Conservation (phyloP, 1,140 invertebrate species). For the Sipha flava region DNA sequence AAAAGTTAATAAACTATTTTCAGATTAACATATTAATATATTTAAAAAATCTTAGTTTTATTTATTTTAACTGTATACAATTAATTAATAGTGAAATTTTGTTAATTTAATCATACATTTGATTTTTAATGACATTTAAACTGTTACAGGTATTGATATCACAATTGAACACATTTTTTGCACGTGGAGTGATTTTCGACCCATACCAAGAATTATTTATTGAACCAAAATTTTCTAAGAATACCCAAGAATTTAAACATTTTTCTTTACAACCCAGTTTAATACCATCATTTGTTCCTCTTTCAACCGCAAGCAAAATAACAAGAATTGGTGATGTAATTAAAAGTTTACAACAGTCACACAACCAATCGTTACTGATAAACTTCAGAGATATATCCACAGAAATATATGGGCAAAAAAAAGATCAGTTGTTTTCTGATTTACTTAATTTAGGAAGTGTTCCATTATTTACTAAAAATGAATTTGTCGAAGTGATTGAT, state of each 20-base stretch:
- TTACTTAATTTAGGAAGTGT: neutral
- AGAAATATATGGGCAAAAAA: neutral
- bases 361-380: neutral
- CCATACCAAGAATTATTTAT: slow-evolving; percentile 1
- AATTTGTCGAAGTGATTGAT: neutral
- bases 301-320: slow-evolving; percentile 20
- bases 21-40: too few species aligned
- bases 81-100: too few species aligned
- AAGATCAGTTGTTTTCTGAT: neutral
- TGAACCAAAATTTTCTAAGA: neutral
- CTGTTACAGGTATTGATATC: slow-evolving; percentile 3
- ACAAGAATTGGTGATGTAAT: slow-evolving; percentile 10
- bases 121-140: too few species aligned
- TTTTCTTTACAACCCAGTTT: slow-evolving; percentile 9
- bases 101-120: too few species aligned
- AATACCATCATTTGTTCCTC: slow-evolving; percentile 17
- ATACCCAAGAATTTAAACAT: neutral
- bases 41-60: too few species aligned
- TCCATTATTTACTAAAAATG: slow-evolving; percentile 4
- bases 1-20: neutral
- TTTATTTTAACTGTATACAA: too few species aligned
- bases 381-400: neutral
- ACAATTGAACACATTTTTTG: slow-evolving; percentile 9
- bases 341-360: slow-evolving; percentile 1
- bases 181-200: slow-evolving; percentile 9